Percentiles rank a stretch among this genome's conserved stretches.
Conservation (phyloP, 2,797 vertebrate species). For the Sebastes taczanowskii region DNA sequence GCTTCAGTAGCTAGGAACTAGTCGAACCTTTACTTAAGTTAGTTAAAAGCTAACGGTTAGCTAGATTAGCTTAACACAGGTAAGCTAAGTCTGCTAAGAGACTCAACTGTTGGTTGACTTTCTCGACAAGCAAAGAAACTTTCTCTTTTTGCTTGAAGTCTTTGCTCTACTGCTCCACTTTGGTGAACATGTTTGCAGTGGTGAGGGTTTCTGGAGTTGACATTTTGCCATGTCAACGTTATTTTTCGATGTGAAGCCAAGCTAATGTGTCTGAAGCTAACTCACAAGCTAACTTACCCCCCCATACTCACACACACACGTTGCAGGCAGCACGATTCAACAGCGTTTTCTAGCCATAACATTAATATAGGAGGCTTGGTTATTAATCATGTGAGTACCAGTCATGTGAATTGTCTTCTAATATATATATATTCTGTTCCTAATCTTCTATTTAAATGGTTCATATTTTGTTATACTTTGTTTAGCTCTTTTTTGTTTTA, state of each 20-base stretch:
- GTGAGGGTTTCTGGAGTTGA: conserved; percentile 42
- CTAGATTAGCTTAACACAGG: conserved; percentile 36
- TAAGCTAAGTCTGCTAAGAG: conserved; percentile 7
- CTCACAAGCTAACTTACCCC: conserved; percentile 22
- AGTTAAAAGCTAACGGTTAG: conserved; percentile 44
- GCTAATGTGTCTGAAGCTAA: conserved; percentile 36
- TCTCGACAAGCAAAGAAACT: not conserved
- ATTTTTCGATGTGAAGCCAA: conserved; percentile 44
- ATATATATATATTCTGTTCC: not conserved
- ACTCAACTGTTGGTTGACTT: conserved; percentile 1
- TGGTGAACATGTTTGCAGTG: not conserved
- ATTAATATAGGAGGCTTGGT: not conserved
- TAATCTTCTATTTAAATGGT: no score
- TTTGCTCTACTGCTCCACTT: not conserved
- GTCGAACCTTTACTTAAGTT: conserved; percentile 54
- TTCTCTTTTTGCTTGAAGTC: rapidly evolving
- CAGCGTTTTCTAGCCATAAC: not conserved
- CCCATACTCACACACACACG: conserved; percentile 18
- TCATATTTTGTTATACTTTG: no score
- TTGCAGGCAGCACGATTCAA: conserved; percentile 9
- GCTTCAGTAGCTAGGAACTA: conserved; percentile 62
- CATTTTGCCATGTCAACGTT: conserved; percentile 34
- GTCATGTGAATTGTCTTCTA: not conserved
- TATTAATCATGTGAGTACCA: not conserved
- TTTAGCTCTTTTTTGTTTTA: no score